Evolutionary conservation across 2,888 invertebrate genomes (phyloP), one percentile per base, ranked within the genome.

Genomic region (Pasiphila rectangulata): DNA sequence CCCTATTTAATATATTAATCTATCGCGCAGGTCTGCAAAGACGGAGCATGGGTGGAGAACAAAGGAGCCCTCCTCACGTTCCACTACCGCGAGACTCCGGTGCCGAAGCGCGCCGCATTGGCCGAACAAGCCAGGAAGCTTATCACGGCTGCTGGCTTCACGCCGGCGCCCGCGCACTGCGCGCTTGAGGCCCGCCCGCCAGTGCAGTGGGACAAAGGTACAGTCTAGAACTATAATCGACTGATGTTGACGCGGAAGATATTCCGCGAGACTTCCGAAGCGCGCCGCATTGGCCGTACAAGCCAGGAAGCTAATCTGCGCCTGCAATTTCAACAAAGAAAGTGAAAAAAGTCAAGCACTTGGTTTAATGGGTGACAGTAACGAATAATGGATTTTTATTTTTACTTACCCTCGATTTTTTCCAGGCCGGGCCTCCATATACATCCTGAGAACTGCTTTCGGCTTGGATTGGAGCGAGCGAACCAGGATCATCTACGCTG

Each of bases 41-140:
- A 96, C 64, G 96, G 96, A 2, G 96, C 96, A 0, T 96, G 96
- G 96, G 96, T 96, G 4, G 96, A 96, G 76, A 96, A 96, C 81
- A 96, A 96, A 73, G 96, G 96, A 0, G 94, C 96, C 0, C 80
- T 96, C 4, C 82, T 96, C 24, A 96, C 96, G 1, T 96, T 95
- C 90, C 96, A 96, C 76, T 96, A 93, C 82, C 92, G 96, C 4
- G 96, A 96, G 82, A 94, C 95, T 0, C 96, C 96, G 5, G 71
- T 90, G 39, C 90, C 92, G 37, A 83, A 93, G 56, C 91, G 95
- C 29, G 89, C 91, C 0, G 90, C 90, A 3, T 90, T 96, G 73
- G 92, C 94, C 1, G 91, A 91, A n/a, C 90, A 92, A 63, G 96
- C 96, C 0, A 90, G 91, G 58, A 85, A 86, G 25, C 85, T 96